Evolutionary conservation across 2,797 vertebrate genomes (phyloP).

Genomic region (Channa striata): DNA sequence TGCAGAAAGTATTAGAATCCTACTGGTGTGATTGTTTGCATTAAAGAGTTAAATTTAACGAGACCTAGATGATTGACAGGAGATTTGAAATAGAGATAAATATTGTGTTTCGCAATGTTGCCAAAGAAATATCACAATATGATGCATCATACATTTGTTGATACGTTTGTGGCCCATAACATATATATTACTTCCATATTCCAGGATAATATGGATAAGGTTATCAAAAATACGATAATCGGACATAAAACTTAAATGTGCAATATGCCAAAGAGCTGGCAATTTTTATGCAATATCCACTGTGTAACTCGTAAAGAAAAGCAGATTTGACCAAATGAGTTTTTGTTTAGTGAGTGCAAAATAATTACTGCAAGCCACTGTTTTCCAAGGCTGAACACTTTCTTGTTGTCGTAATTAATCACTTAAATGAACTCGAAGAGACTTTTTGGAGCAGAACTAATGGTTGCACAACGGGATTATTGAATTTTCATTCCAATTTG

Average conservation of each 20-base stretch:
- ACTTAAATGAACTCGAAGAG: constrained; percentile 65
- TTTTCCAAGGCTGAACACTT: constrained; percentile 60
- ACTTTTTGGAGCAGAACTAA: constrained; percentile 72
- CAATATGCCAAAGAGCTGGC: neutral
- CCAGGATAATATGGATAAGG: constrained; percentile 46
- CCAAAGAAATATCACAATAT: too few species aligned
- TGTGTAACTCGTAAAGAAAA: constrained; percentile 30
- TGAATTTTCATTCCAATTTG: constrained; percentile 62
- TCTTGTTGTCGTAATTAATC: constrained; percentile 73
- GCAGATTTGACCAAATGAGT: constrained; percentile 46
- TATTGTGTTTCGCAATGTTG: too few species aligned
- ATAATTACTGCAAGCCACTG: constrained; percentile 57
- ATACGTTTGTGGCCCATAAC: too few species aligned
- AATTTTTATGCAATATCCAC: constrained; percentile 9
- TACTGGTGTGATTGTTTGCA: too few species aligned
- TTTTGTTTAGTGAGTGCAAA: constrained; percentile 55
- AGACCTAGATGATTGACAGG: too few species aligned
- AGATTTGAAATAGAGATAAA: too few species aligned
- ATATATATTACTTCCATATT: too few species aligned
- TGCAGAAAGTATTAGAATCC: too few species aligned
- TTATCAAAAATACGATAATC: constrained; percentile 17
- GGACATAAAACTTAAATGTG: too few species aligned
- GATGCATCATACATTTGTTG: too few species aligned
- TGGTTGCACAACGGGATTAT: constrained; percentile 63
- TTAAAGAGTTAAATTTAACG: too few species aligned